phyloP scores from a whole-genome alignment of 2,113 vertebrate species.

The Acrocephalus arundinaceus region DNA sequence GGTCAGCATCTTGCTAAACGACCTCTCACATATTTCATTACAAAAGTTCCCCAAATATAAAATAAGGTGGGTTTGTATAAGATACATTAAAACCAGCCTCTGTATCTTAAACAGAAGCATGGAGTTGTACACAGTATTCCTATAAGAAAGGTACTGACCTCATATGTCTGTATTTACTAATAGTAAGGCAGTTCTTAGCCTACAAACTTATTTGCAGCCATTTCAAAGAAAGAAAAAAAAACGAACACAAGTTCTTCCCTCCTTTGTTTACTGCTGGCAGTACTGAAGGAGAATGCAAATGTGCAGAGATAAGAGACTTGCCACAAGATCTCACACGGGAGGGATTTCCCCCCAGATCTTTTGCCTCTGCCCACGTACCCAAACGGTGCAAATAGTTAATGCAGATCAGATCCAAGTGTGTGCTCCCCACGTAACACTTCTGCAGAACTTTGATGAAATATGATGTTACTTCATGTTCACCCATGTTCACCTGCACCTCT shows the following conservation, averaged over 20 bases:
- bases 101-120: neutral
- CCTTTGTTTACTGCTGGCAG: neutral
- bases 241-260: neutral
- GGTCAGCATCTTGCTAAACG: neutral
- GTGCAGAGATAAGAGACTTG: neutral
- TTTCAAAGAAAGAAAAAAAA: neutral
- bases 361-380: conserved; percentile 9
- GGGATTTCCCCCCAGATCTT: conserved; percentile 11
- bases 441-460: neutral
- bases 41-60: neutral
- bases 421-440: neutral
- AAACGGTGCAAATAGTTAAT: neutral
- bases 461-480: neutral
- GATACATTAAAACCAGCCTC: neutral
- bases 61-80: neutral
- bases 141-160: neutral
- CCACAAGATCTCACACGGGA: neutral
- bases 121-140: neutral
- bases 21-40: neutral
- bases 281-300: neutral
- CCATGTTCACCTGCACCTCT: neutral
- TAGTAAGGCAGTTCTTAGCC: neutral
- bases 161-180: neutral
- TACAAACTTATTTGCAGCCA: neutral
- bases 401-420: neutral